Percentiles rank a stretch among this genome's conserved stretches.
These are phyloP conservation scores for Prosapia bicincta DNA, from an alignment of 2,888 invertebrate species.

Conservation along the genomic window DNA sequence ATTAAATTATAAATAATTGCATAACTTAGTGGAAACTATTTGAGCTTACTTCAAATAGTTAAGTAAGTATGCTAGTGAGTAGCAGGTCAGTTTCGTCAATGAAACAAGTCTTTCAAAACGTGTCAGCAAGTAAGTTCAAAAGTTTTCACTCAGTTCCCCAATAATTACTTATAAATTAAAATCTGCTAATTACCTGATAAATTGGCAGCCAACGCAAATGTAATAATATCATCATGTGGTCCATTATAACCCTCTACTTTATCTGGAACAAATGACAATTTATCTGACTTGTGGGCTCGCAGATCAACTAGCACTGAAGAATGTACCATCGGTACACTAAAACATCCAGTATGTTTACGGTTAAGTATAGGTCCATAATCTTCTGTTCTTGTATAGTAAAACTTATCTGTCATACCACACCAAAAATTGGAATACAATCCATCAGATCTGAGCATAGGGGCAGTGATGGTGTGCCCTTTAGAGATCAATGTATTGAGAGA, in stretches of 20 bases:
- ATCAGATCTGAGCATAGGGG: conserved; percentile 84
- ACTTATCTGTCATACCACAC: conserved; percentile 86
- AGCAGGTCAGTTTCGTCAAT: no score
- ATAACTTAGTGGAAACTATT: no score
- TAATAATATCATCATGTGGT: conserved; percentile 88
- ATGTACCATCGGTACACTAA: conserved; percentile 88
- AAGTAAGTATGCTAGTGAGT: no score
- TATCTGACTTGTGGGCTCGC: conserved; percentile 53
- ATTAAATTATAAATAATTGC: no score
- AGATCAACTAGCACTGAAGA: conserved; percentile 80
- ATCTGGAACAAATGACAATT: conserved; percentile 68
- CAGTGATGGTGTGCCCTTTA: conserved; percentile 62
- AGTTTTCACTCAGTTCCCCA: no score
- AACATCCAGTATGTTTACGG: conserved; percentile 67
- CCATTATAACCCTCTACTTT: conserved; percentile 64
- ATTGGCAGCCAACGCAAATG: conserved; percentile 82
- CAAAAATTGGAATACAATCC: conserved; percentile 94
- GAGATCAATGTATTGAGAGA: conserved; percentile 60
- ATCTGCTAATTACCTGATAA: conserved; percentile 50
- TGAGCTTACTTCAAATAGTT: no score
- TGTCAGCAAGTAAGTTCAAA: no score
- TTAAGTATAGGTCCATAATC: conserved; percentile 79
- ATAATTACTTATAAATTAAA: no score
- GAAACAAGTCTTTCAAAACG: no score
- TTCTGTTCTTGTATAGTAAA: conserved; percentile 79